Evolutionary conservation across 2,888 invertebrate genomes (phyloP).

Genomic region (Drosophila merina): DNA sequence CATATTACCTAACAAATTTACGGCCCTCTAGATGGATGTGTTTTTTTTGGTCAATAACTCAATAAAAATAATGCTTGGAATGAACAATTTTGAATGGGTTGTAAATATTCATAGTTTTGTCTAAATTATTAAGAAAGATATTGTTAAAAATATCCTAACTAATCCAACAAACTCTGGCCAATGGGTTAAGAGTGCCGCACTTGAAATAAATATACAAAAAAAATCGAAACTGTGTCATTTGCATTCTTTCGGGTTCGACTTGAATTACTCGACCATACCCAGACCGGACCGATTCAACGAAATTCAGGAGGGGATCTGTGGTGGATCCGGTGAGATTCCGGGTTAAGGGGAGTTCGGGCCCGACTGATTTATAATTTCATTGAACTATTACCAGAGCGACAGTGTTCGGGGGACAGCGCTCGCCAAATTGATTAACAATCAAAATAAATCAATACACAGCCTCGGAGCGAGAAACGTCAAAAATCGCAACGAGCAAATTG

Average conservation of each 20-base stretch:
- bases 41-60: constrained; percentile 1
- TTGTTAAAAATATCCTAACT: not conserved
- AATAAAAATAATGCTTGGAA: not conserved
- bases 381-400: constrained; percentile 66
- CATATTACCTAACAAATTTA: not conserved
- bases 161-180: not conserved
- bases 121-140: not conserved
- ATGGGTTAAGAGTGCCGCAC: constrained; percentile 36
- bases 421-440: constrained; percentile 76
- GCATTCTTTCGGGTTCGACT: constrained; percentile 63
- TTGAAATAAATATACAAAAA: constrained; percentile 2
- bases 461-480: constrained; percentile 73
- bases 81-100: not conserved
- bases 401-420: constrained; percentile 43
- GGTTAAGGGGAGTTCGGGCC: constrained; percentile 2
- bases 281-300: constrained; percentile 7
- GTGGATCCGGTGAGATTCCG: constrained; percentile 13
- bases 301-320: not conserved
- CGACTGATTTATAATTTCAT: constrained; percentile 75
- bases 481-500: constrained; percentile 73
- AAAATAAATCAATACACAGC: constrained; percentile 76
- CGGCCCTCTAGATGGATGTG: not conserved
- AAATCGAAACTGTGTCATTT: constrained; percentile 68
- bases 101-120: not conserved
- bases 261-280: constrained; percentile 41